Evolutionary conservation across 1,140 invertebrate species (phyloP), one percentile per base, ranked within the genome.

Genomic region (Orius insidiosus): DNA sequence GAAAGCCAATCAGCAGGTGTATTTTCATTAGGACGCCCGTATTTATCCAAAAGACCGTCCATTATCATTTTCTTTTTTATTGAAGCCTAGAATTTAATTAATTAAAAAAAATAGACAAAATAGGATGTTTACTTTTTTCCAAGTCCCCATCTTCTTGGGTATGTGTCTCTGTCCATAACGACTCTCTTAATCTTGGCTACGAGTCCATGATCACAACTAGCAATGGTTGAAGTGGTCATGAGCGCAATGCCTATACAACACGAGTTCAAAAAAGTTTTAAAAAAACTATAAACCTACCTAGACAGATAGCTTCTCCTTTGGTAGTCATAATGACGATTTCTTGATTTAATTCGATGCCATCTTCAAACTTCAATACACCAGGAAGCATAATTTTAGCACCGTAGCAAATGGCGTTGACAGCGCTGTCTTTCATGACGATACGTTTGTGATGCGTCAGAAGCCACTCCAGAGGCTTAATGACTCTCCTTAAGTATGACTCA

Each of bases 201-300:
- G 8, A 93, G 72, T 13, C 96, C 95, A 64, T 99, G 96, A 65
- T 98, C 92, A 68, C 94, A 97, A 5, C 82, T 82, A 0, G 88
- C 76, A 69, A 99, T 97, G 2, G 93, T 96, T n/a, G 92, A 80
- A 19, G 95, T 94, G 0, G 94, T 98, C 96, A 99, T 99, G 40
- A 90, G 64, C 3, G 95, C 94, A 58, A 97, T 80, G 5, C 82
- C 95, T 81, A 63, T 45, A 63, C 60, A 55, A 52, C 44, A 16
- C 38, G 44, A n/a, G 5, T 45, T 9, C 10, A 38, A 46, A n/a
- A 18, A 44, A 36, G 37, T n/a, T n/a, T n/a, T n/a, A 11, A 42
- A 32, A 32, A 14, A 38, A 44, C 56, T 53, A n/a, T n/a, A n/a
- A n/a, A n/a, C 65, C 96, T 64, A 82, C 80, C 81, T 56, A 96